Evolutionary conservation across 2,113 vertebrate species (phyloP).

Genomic region (Syngnathus scovelli): DNA sequence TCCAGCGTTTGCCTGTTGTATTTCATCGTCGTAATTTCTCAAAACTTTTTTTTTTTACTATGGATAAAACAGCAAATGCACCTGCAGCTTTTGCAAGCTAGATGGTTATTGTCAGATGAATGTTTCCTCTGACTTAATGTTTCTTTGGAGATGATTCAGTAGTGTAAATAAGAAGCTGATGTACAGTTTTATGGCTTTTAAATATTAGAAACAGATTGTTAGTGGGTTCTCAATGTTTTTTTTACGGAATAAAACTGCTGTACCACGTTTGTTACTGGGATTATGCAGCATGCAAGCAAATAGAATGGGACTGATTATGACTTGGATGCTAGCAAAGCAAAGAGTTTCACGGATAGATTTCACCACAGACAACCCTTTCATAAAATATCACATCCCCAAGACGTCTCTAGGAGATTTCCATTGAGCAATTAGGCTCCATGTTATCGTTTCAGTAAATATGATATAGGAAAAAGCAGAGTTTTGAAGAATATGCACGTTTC

Average conservation of each 20-base stretch:
- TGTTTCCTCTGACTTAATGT: slow-evolving; percentile 16
- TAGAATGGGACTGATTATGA: slow-evolving; percentile 63
- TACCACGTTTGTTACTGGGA: slow-evolving; percentile 37
- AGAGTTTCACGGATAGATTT: slow-evolving; percentile 54
- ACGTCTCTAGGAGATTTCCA: slow-evolving; percentile 30
- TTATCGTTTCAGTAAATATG: slow-evolving; percentile 9
- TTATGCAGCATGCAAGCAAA: slow-evolving; percentile 51
- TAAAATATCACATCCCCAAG: slow-evolving; percentile 38
- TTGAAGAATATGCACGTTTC: slow-evolving; percentile 11
- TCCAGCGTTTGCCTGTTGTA: not conserved
- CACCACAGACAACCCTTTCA: slow-evolving; percentile 36
- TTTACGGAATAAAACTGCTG: slow-evolving; percentile 45
- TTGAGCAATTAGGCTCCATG: slow-evolving; percentile 18
- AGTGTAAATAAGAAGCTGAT: slow-evolving; percentile 34
- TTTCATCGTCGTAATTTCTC: slow-evolving; percentile 1
- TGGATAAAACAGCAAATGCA: slow-evolving; percentile 15
- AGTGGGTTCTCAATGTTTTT: slow-evolving; percentile 40
- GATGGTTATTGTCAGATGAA: slow-evolving; percentile 13
- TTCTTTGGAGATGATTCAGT: slow-evolving; percentile 17
- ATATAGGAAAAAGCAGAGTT: not conserved
- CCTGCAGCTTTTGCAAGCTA: slow-evolving; percentile 28
- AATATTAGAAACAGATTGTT: slow-evolving; percentile 46
- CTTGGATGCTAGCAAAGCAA: slow-evolving; percentile 59
- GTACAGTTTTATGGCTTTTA: slow-evolving; percentile 27
- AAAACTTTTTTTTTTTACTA: not conserved